These are phyloP conservation scores for Callosobruchus maculatus DNA, from an alignment of 2,888 invertebrate genomes.

Conservation along the genomic window DNA sequence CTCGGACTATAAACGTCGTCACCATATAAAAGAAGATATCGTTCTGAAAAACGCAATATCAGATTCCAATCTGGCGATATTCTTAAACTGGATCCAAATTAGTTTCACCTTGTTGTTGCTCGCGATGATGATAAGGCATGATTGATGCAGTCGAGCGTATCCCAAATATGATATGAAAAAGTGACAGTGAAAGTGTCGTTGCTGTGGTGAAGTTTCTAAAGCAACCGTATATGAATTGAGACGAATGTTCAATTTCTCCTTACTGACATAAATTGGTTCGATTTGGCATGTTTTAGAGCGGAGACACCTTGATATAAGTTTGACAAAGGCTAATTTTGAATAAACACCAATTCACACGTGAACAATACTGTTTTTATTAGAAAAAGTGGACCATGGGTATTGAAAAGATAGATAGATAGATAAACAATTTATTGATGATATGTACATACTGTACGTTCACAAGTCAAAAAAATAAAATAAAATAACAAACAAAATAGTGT, in stretches of 20 bases:
- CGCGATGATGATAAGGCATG: not conserved
- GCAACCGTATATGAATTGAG: not conserved
- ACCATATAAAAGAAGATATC: not conserved
- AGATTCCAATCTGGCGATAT: not conserved
- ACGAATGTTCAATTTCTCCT: not conserved
- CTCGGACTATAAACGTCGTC: too few relatives aligned
- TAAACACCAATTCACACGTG: too few relatives aligned
- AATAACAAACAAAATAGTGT: too few relatives aligned
- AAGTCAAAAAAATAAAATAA: too few relatives aligned
- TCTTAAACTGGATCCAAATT: not conserved
- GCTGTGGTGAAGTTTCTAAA: not conserved
- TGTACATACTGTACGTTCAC: too few relatives aligned
- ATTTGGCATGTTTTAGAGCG: too few relatives aligned
- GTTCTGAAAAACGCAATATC: not conserved
- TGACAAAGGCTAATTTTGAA: too few relatives aligned
- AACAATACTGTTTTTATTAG: too few relatives aligned
- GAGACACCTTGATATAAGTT: too few relatives aligned
- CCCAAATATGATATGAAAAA: not conserved
- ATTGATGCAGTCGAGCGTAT: not conserved
- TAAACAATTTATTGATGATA: too few relatives aligned
- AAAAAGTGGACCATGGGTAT: too few relatives aligned
- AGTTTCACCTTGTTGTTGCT: not conserved
- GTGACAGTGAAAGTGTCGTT: not conserved
- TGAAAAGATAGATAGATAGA: too few relatives aligned
- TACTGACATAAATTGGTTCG: not conserved